A percentile compares a stretch with the other conserved stretches of the same genome.
Evolutionary conservation across 2,888 invertebrate species (phyloP).

Genomic region (Eupeodes latifasciatus): DNA sequence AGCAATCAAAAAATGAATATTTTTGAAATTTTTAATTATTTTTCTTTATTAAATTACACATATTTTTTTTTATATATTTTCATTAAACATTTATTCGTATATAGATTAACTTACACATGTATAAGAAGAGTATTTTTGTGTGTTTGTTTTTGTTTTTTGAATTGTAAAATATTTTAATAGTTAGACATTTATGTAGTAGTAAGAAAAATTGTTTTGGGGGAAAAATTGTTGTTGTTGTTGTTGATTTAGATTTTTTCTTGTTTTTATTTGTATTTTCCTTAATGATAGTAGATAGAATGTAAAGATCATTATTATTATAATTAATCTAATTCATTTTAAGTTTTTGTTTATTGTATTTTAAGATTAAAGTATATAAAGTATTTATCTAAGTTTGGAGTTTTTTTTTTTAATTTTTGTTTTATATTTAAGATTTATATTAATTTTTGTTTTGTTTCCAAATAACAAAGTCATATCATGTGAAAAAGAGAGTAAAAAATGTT

Average conservation of each 20-base stretch:
- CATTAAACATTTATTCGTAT: constrained; percentile 41
- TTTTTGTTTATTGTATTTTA: constrained; percentile 14
- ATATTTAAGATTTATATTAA: constrained; percentile 14
- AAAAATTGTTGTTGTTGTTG: constrained; percentile 13
- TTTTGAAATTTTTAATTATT: background rate
- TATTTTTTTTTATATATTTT: constrained; percentile 9
- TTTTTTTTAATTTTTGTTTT: background rate
- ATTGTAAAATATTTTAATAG: constrained; percentile 35
- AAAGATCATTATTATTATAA: background rate
- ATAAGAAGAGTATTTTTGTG: constrained; percentile 54
- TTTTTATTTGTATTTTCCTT: background rate
- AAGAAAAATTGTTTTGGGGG: constrained; percentile 43
- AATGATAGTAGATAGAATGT: background rate
- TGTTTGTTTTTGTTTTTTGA: constrained; percentile 15
- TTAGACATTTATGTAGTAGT: constrained; percentile 60
- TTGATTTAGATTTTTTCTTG: background rate
- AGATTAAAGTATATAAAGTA: constrained; percentile 23
- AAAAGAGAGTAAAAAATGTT: constrained; percentile 64
- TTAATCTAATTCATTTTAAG: background rate
- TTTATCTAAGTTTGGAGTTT: constrained; percentile 2
- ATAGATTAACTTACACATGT: constrained; percentile 48
- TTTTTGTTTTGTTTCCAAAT: constrained; percentile 8
- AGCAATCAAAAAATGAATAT: constrained; percentile 41
- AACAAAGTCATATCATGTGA: constrained; percentile 36
- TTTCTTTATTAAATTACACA: constrained; percentile 39